Base-by-base conservation (phyloP, 1,140 invertebrate species). In the Homalodisca vitripennis region DNA sequence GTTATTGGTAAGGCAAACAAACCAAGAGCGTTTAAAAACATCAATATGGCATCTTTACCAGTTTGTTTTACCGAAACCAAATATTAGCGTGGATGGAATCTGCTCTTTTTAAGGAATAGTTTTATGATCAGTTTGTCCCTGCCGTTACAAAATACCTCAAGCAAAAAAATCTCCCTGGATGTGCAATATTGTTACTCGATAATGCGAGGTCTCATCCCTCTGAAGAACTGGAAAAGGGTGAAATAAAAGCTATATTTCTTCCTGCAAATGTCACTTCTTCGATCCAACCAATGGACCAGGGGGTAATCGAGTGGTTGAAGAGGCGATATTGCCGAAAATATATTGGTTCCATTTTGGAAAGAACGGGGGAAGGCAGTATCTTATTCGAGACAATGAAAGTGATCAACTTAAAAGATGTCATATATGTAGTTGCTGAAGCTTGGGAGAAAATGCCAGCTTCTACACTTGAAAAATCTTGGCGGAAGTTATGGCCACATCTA, bases 1-100 rank as follows among this genome's bases (percentile, higher is more conserved):
- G 29, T 65, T 3, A 65, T 65, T 65, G 32, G 65, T 3, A 48
- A 66, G 46, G 47, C 46, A 26, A 66, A 66, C 6, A 41, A 66
- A 66, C 65, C 26, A 3, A 47, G 34, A 51, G 3, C 65, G 10
- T 66, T 66, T n/a, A 66, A 66, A 29, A 66, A 51, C 29, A 10
- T 66, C 3, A 66, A 66, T 32, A 3, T 66, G 46, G 20, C 57
- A 3, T 62, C 20, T 2, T 29, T 27, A n/a, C 57, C 20, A 3
- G 57, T 22, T 62, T 62, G n/a, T n/a, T 27, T n/a, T 62, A 62
- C 27, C 6, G 51, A 53, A 53, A 53, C 24, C 51, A 53, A 53
- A 53, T 12, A 20, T 53, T 20, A 12, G 51, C 51, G 20, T 53
- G 51, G 51, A 53, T 62, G 20, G 13, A 27, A 2, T 62, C 22